Evolutionary conservation across 2,888 invertebrate genomes (phyloP).

Genomic region (Drosophila incognita): DNA sequence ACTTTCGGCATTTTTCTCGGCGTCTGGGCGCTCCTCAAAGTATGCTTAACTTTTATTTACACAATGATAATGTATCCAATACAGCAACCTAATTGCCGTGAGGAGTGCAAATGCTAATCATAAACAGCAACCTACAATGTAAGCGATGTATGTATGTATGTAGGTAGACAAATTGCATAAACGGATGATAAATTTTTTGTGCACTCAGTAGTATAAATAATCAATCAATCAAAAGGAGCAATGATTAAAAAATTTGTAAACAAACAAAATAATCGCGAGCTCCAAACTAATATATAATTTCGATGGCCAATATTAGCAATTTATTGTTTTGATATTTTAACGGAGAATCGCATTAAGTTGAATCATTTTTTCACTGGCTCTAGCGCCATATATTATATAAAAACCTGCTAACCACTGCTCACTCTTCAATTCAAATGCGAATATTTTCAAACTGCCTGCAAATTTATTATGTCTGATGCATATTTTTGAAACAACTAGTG

Average conservation of each 20-base stretch:
- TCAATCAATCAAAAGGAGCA: not conserved
- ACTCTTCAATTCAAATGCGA: constrained; percentile 34
- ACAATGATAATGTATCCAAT: not conserved
- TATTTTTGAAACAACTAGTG: constrained; percentile 63
- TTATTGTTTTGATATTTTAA: not conserved
- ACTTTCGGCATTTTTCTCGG: not conserved
- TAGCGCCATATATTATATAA: not conserved
- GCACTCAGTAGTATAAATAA: not conserved
- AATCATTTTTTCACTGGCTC: not conserved
- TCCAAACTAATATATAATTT: not conserved
- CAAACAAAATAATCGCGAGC: not conserved
- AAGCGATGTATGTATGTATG: no score
- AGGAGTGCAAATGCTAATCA: not conserved
- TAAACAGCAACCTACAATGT: not conserved
- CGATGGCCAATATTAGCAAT: not conserved
- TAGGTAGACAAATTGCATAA: not conserved
- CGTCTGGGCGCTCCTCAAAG: not conserved
- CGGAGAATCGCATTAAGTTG: not conserved
- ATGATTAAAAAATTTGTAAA: not conserved
- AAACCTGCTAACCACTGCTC: constrained; percentile 1
- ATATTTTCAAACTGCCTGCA: constrained; percentile 37
- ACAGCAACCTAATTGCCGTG: not conserved
- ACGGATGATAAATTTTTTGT: not conserved
- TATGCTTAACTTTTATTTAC: not conserved
- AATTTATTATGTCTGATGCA: constrained; percentile 62